Base-by-base conservation (phyloP, 2,888 invertebrate genomes). In the Macrosiphum euphorbiae region DNA sequence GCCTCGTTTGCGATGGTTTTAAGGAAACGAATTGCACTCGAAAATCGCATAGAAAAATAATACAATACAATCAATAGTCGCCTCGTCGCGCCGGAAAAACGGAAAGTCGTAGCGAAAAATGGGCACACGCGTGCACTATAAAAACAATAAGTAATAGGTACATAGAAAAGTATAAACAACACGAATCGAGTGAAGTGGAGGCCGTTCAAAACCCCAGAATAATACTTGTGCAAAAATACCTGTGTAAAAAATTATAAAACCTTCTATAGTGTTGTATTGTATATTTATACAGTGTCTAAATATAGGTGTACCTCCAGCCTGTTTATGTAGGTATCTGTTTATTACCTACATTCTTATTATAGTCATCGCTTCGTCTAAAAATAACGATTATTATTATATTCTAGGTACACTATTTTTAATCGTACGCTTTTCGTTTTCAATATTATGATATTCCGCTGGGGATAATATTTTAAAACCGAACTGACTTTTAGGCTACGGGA, bases 401-500 rank as follows among this genome's bases (percentile, higher is more conserved):
- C 3, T n/a, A n/a, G 47, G 47, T 52, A 52, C 3, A 52, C 16
- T 52, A 16, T 50, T 85, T 88, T 88, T 88, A 24, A 52, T 88
- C 41, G 1, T 41, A 26, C 55, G 41, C 26, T 88, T 35, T 88
- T 35, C 52, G 1, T 55, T 41, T 88, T 89, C 55, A 58, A 28
- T 89, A 61, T 26, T 44, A 61, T n/a, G n/a, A n/a, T n/a, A 55
- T 55, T 55, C 47, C 5, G n/a, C 8, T 61, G 47, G n/a, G n/a
- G n/a, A n/a, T 67, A 90, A 67, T 47, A 28, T 47, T 78, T 78
- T 61, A 90, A 90, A 61, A 26, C 58, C 50, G 11, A 44, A 89
- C 89, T 67, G 90, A 90, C 90, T 24, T 90, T 67, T 90, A 47
- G 20, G 47, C 28, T 55, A 55, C 20, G 55, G 20, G 58, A 58